Conservation (phyloP, 1,140 invertebrate species). For the Heliconius congener region DNA sequence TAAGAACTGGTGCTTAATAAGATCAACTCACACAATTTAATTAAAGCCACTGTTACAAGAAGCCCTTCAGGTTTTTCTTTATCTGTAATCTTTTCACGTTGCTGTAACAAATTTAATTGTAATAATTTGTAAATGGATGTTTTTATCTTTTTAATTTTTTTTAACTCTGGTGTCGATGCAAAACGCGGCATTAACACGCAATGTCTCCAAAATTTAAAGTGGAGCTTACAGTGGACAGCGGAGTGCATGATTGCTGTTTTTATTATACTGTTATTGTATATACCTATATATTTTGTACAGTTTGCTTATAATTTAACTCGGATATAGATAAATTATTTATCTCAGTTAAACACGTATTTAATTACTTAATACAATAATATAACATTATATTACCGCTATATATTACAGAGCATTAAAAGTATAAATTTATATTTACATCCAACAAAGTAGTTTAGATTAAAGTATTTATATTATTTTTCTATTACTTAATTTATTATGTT, state of each 20-base stretch:
- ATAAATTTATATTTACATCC: background rate
- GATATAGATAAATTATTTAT: background rate
- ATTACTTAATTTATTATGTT: no score
- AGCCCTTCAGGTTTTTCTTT: constrained; percentile 9
- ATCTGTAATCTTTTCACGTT: background rate
- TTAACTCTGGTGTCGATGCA: no score
- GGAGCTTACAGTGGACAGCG: no score
- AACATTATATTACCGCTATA: background rate
- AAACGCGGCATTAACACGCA: no score
- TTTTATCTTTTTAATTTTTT: background rate
- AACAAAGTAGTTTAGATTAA: background rate
- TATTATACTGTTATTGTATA: background rate
- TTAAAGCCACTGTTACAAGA: constrained; percentile 2
- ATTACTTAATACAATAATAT: background rate
- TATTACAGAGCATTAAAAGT: background rate
- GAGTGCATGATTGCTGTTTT: no score
- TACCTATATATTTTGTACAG: background rate
- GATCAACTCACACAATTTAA: constrained; percentile 4
- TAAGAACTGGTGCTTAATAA: constrained; percentile 1
- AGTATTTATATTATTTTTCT: no score
- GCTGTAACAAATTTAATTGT: background rate
- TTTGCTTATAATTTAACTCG: background rate
- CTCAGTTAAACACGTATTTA: background rate
- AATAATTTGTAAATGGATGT: background rate
- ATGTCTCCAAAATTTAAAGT: no score